Evolutionary conservation across 2,888 invertebrate genomes (phyloP), one percentile per base, ranked within the genome.

Genomic region (Cephus rjabovi): DNA sequence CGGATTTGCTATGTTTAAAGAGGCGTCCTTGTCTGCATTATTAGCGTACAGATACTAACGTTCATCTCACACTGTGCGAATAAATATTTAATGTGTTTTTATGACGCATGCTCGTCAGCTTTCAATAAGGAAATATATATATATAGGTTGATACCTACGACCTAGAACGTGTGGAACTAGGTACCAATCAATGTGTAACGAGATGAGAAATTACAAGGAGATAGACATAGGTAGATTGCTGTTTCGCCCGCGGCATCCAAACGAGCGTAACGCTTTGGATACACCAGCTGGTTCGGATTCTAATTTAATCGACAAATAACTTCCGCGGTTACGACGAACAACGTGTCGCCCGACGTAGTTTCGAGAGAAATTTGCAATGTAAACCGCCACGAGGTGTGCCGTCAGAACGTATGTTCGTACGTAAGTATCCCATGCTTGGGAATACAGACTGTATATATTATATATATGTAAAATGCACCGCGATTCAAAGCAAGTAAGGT

Each of bases 331-430:
- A 76, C 77, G 73, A 31, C 69, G 76, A 78, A 79, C 82, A 82
- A 80, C 79, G 83, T 84, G 86, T 84, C 83, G 80, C 76, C 79
- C 76, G 81, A 81, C 74, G 76, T 80, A 82, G 86, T 89, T 89
- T 86, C 82, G 80, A 83, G 85, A 84, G 84, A 83, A 88, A 90
- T 90, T 90, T 90, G 89, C 90, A 90, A 90, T 90, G 88, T 90
- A 90, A 90, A 90, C 89, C 81, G 12, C 56, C 56, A 56, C 9
- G 23, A 56, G 23, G 23, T 56, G 56, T 56, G 56, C 56, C 6
- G 56, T 56, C 56, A 56, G 56, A 40, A 40, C 40, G 40, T 40
- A 40, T 40, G 15, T 23, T 15, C 23, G 56, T 56, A 56, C 56
- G 56, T 56, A 56, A 23, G 56, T 56, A 23, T 56, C 23, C 56